Conservation (phyloP, 2,113 vertebrate genomes). For the Anhinga rufa region DNA sequence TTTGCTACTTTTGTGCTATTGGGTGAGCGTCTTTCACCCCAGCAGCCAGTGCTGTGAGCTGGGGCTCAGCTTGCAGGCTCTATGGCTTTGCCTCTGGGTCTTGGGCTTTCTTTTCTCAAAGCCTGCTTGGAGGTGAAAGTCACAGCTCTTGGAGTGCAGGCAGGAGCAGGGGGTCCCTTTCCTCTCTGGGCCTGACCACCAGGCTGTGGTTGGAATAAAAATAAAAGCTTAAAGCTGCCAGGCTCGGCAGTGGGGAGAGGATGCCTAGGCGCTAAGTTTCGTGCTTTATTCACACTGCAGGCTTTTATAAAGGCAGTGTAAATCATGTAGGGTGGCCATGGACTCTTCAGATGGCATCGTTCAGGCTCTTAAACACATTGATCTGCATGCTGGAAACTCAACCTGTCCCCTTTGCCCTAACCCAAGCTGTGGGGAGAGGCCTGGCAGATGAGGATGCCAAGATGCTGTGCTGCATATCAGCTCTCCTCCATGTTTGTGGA, state of each 20-base stretch:
- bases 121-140: neutral
- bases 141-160: neutral
- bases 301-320: neutral
- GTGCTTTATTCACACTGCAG: neutral
- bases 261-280: neutral
- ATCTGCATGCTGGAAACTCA: neutral
- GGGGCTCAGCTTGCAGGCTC: neutral
- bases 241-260: neutral
- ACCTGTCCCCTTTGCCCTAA: neutral
- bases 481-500: neutral
- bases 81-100: neutral
- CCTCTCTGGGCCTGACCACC: neutral
- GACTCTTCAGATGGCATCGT: neutral
- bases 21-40: fast-evolving
- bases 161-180: neutral
- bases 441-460: neutral
- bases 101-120: neutral
- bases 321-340: neutral
- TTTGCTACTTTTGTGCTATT: neutral
- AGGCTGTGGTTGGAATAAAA: neutral
- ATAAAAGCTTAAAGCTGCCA: neutral
- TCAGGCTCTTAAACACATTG: neutral
- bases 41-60: neutral
- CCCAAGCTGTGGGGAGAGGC: neutral
- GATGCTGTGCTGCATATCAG: neutral